Evolutionary conservation across 2,888 invertebrate genomes (phyloP).

Genomic region (Aphidoletes aphidimyza): DNA sequence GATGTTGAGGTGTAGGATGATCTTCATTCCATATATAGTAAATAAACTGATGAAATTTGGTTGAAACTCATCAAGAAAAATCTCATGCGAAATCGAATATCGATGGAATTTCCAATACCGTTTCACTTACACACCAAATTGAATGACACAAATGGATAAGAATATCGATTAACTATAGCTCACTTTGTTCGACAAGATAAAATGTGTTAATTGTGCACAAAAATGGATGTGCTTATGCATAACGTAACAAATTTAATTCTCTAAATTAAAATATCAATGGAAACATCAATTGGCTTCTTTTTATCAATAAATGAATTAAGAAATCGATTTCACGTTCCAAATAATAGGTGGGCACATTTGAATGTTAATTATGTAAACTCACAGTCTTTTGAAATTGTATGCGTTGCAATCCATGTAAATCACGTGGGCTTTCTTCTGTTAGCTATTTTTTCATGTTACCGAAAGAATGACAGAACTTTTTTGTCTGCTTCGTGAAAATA

Average conservation of each 20-base stretch:
- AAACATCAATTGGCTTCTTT: neutral
- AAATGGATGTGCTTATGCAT: too few relatives aligned
- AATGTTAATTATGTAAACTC: too few relatives aligned
- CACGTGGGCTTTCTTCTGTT: too few relatives aligned
- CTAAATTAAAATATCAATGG: neutral
- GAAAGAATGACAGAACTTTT: too few relatives aligned
- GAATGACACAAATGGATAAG: neutral
- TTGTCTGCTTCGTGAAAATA: too few relatives aligned
- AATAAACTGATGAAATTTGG: too few relatives aligned
- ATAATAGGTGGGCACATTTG: too few relatives aligned
- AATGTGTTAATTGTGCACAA: neutral
- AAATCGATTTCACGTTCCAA: neutral
- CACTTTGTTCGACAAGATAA: slow-evolving; percentile 11
- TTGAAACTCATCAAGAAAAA: neutral
- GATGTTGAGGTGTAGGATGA: neutral
- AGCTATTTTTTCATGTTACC: too few relatives aligned
- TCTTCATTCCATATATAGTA: slow-evolving; percentile 1
- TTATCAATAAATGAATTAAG: neutral
- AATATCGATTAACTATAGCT: too few relatives aligned
- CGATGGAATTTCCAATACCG: too few relatives aligned
- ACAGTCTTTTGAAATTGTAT: too few relatives aligned
- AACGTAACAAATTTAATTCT: neutral
- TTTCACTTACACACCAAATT: neutral
- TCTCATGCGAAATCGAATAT: neutral
- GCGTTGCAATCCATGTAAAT: too few relatives aligned